phyloP scores from a whole-genome alignment of 1,140 invertebrate genomes.

The Paramacrobiotus metropolitanus region DNA sequence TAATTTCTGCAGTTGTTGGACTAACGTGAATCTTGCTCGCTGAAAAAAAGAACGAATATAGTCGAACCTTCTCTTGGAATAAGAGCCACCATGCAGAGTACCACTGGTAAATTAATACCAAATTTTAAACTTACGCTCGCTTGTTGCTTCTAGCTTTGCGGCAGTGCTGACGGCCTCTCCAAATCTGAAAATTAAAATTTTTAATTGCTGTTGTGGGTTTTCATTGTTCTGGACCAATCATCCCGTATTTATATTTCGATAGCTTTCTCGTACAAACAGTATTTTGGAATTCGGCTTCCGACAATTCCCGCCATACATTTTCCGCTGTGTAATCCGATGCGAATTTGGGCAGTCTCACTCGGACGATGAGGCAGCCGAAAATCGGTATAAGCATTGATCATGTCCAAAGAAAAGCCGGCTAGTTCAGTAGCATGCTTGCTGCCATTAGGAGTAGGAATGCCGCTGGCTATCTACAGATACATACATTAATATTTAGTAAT shows the following conservation, averaged over 20 bases:
- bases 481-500: too few species aligned
- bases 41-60: constrained; percentile 7
- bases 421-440: constrained; percentile 31
- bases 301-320: constrained; percentile 28
- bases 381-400: constrained; percentile 26
- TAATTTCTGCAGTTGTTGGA: constrained; percentile 10
- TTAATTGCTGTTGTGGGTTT: neutral
- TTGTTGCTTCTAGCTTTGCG: constrained; percentile 28
- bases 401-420: constrained; percentile 33
- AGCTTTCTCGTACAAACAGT: constrained; percentile 26
- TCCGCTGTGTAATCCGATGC: constrained; percentile 34
- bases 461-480: neutral
- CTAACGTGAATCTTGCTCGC: constrained; percentile 14
- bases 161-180: constrained; percentile 33
- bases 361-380: constrained; percentile 34
- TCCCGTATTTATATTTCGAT: neutral
- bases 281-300: constrained; percentile 37
- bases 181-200: constrained; percentile 21
- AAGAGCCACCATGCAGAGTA: neutral
- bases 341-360: constrained; percentile 27
- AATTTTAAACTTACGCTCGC: constrained; percentile 23
- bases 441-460: constrained; percentile 15
- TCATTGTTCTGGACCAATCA: neutral
- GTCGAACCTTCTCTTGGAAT: neutral
- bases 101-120: neutral